Conservation (phyloP, 2,888 invertebrate species). For the Drosophila hawaiiensis region DNA sequence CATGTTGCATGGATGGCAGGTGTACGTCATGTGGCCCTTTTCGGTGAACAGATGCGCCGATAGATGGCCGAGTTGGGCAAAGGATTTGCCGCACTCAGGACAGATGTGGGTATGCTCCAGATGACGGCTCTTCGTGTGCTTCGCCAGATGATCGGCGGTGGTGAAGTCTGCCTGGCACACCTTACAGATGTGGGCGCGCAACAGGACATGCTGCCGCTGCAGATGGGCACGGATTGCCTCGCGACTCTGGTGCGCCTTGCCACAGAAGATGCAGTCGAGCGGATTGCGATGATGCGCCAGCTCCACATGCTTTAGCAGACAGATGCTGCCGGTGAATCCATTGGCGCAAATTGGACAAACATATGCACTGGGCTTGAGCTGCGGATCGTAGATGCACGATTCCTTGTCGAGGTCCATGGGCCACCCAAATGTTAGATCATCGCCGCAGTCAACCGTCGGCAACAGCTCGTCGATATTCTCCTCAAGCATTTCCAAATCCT, state of each 20-base stretch:
- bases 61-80: slow-evolving; percentile 58
- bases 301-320: slow-evolving; percentile 58
- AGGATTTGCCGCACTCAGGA: slow-evolving; percentile 55
- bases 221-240: slow-evolving; percentile 60
- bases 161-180: slow-evolving; percentile 63
- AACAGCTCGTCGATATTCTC: slow-evolving; percentile 71
- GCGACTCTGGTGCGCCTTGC: slow-evolving; percentile 50
- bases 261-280: slow-evolving; percentile 62
- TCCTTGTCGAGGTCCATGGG: slow-evolving; percentile 66
- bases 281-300: slow-evolving; percentile 48
- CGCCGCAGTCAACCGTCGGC: slow-evolving; percentile 68
- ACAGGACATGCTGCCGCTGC: slow-evolving; percentile 62
- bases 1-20: slow-evolving; percentile 47
- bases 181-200: slow-evolving; percentile 56
- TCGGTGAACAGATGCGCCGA: slow-evolving; percentile 52
- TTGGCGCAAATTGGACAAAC: slow-evolving; percentile 67
- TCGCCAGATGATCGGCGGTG: slow-evolving; percentile 64
- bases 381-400: slow-evolving; percentile 62
- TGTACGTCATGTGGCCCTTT: slow-evolving; percentile 36
- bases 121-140: slow-evolving; percentile 56
- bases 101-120: slow-evolving; percentile 40
- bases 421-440: slow-evolving; percentile 70
- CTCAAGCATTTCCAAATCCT: slow-evolving; percentile 66
- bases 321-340: slow-evolving; percentile 63
- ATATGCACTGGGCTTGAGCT: slow-evolving; percentile 52